A percentile compares a stretch with the other conserved stretches of the same genome.
phyloP scores from a whole-genome alignment of 2,797 vertebrate species.

The Otolemur crassicaudatus region DNA sequence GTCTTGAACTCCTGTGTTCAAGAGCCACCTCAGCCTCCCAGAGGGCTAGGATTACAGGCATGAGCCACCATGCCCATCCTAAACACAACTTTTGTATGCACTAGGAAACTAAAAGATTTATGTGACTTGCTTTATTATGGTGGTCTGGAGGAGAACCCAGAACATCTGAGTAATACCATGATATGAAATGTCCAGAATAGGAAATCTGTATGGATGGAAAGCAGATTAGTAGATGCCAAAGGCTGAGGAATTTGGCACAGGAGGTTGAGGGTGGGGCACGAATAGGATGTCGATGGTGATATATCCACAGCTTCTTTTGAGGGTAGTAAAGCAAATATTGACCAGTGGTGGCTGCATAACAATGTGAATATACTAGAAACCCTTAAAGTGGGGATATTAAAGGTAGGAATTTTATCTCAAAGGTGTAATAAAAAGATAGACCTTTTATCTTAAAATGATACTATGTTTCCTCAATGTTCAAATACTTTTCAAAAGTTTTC shows the following conservation, averaged over 20 bases:
- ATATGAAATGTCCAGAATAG: not conserved
- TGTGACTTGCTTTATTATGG: not conserved
- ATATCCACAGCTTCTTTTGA: not conserved
- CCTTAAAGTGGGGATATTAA: conserved; percentile 17
- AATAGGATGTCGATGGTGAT: not conserved
- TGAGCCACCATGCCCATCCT: not conserved
- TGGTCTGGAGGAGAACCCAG: not conserved
- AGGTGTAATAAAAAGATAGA: not conserved
- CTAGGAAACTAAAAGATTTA: not conserved
- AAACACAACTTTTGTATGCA: not conserved
- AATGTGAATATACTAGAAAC: not conserved
- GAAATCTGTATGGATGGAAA: not conserved
- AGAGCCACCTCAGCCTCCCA: too few species aligned
- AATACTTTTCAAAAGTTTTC: not conserved
- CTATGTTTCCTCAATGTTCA: not conserved
- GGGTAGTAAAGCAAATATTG: not conserved
- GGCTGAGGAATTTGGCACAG: not conserved
- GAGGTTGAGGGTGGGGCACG: not conserved
- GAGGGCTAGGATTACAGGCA: too few species aligned
- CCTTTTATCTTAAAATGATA: not conserved
- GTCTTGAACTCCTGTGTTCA: too few species aligned
- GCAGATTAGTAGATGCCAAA: not conserved
- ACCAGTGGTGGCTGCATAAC: not conserved
- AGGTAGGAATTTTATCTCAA: not conserved
- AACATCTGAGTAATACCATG: not conserved